Conservation (phyloP, 2,888 invertebrate species). For the Steinernema hermaphroditum region DNA sequence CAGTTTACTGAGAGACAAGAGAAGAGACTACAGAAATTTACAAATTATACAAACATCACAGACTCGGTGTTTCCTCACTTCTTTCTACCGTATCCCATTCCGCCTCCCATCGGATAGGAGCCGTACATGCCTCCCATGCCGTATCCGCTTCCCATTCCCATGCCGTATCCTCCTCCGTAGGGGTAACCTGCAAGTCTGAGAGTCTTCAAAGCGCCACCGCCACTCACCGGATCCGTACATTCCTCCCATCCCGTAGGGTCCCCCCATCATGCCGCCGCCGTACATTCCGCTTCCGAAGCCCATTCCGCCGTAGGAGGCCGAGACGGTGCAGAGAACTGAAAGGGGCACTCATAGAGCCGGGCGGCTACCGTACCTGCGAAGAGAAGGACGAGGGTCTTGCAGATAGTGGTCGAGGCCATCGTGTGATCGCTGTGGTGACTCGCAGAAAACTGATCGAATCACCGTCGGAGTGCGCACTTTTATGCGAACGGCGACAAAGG, state of each 20-base stretch:
- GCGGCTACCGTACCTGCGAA: not conserved
- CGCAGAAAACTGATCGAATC: conserved; percentile 25
- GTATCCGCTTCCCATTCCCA: conserved; percentile 13
- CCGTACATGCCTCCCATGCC: conserved; percentile 15
- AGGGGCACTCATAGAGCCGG: not conserved
- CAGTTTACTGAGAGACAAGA: not conserved
- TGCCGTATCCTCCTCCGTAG: conserved; percentile 16
- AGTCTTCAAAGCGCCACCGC: no score
- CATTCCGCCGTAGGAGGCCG: conserved; percentile 25
- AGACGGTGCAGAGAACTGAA: conserved; percentile 8
- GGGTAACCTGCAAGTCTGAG: not conserved
- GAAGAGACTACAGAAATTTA: not conserved
- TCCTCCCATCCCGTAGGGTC: conserved; percentile 25
- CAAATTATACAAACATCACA: conserved; percentile 17
- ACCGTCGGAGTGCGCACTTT: conserved; percentile 7
- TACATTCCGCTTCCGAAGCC: not conserved
- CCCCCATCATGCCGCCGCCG: conserved; percentile 11
- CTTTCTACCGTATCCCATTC: conserved; percentile 24
- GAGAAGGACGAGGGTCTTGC: conserved; percentile 16
- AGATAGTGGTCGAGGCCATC: conserved; percentile 16
- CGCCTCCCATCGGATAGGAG: conserved; percentile 13
- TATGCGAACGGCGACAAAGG: conserved; percentile 26
- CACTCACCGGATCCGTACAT: conserved; percentile 22
- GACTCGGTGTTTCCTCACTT: conserved; percentile 19
- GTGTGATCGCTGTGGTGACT: not conserved